Evolutionary conservation across 37 sponge, comb jelly and placozoan species (phyloP).

Genomic region (Chondrilla cf. caribensis): DNA sequence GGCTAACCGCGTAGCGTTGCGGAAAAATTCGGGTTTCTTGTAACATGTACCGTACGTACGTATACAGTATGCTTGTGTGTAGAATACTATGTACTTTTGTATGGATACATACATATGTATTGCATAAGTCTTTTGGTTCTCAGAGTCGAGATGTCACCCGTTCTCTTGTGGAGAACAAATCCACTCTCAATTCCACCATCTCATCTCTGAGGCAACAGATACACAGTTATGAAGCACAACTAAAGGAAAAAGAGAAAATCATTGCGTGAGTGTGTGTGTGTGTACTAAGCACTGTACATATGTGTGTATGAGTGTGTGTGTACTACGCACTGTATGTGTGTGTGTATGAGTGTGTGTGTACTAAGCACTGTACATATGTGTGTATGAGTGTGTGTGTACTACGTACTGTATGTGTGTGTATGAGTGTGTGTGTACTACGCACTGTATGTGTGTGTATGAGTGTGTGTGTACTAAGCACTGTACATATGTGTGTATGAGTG

Average conservation of each 20-base stretch:
- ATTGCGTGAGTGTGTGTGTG: constrained; percentile 24
- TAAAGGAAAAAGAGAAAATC: constrained; percentile 55
- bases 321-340: too few species aligned
- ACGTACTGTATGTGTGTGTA: too few species aligned
- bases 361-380: too few species aligned
- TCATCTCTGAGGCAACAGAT: constrained; percentile 46
- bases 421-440: background rate
- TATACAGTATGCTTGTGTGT: too few species aligned
- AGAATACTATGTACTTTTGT: too few species aligned
- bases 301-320: background rate
- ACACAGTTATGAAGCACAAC: constrained; percentile 41
- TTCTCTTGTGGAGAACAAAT: constrained; percentile 15
- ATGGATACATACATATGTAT: background rate
- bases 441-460: background rate
- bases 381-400: too few species aligned
- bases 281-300: background rate
- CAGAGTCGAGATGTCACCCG: constrained; percentile 17
- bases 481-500: background rate
- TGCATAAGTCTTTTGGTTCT: background rate
- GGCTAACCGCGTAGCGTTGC: too few species aligned
- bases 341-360: too few species aligned
- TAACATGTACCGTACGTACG: background rate
- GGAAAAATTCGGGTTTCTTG: too few species aligned
- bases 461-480: too few species aligned
- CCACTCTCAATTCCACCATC: constrained; percentile 11